Evolutionary conservation across 2,797 vertebrate genomes (phyloP).

Genomic region (Sebastes taczanowskii): DNA sequence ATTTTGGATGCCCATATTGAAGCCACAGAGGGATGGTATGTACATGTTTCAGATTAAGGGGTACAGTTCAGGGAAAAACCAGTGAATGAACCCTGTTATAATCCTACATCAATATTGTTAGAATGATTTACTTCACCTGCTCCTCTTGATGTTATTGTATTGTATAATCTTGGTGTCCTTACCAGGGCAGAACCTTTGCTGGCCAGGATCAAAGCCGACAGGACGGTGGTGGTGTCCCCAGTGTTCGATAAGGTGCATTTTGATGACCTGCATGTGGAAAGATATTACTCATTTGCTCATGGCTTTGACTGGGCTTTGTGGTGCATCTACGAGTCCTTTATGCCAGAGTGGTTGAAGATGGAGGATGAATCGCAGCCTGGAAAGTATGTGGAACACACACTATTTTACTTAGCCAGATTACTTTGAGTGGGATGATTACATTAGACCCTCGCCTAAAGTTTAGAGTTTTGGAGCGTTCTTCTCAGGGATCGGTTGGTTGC

Average conservation of each 20-base stretch:
- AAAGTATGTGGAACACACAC: slow-evolving; percentile 64
- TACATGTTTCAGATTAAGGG: background rate
- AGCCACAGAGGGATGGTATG: slow-evolving; percentile 71
- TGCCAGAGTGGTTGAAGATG: slow-evolving; percentile 62
- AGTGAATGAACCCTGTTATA: background rate
- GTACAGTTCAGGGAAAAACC: background rate
- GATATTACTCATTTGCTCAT: slow-evolving; percentile 52
- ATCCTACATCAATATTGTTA: slow-evolving; percentile 4
- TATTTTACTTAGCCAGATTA: background rate
- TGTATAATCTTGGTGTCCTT: background rate
- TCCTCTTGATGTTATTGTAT: slow-evolving; percentile 2
- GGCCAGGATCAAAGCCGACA: slow-evolving; percentile 80
- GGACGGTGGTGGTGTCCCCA: slow-evolving; percentile 74
- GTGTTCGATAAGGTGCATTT: slow-evolving; percentile 82
- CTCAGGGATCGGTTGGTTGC: background rate
- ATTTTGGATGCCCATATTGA: slow-evolving; percentile 85
- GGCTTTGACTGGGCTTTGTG: slow-evolving; percentile 85
- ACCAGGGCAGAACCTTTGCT: slow-evolving; percentile 82
- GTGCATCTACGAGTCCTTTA: slow-evolving; percentile 74
- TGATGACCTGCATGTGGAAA: slow-evolving; percentile 70
- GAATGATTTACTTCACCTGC: slow-evolving; percentile 29
- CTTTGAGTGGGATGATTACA: background rate
- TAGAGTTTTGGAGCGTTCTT: background rate
- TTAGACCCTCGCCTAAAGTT: background rate
- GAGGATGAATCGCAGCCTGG: slow-evolving; percentile 76